Conservation (phyloP, 1,140 invertebrate genomes). For the Drosophila funebris region DNA sequence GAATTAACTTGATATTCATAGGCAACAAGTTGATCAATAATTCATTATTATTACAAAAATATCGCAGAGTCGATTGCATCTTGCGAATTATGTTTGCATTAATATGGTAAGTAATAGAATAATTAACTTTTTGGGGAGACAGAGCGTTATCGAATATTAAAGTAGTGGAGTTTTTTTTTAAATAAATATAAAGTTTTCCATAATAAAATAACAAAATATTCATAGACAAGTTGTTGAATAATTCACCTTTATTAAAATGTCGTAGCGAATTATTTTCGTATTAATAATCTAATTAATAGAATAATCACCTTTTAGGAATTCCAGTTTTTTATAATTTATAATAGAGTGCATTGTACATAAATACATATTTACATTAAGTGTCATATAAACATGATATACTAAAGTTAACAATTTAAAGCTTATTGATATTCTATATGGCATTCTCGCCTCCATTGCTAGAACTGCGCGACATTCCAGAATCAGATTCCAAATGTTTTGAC, state of each 20-base stretch:
- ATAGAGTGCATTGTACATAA: conserved; percentile 45
- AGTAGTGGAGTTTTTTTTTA: too few species aligned
- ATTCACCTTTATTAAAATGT: not conserved
- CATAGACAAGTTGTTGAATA: too few species aligned
- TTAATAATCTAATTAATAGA: conserved; percentile 33
- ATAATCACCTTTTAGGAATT: conserved; percentile 12
- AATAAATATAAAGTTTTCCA: too few species aligned
- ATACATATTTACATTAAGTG: conserved; percentile 67
- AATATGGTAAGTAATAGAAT: too few species aligned
- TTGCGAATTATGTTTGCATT: too few species aligned
- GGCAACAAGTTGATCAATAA: too few species aligned
- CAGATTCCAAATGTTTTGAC: conserved; percentile 59
- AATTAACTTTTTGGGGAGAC: too few species aligned
- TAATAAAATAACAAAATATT: too few species aligned
- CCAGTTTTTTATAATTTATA: not conserved
- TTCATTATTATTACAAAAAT: too few species aligned
- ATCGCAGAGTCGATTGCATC: too few species aligned
- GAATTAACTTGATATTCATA: too few species aligned
- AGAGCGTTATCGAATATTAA: too few species aligned
- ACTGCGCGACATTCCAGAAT: not conserved
- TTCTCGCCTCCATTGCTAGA: conserved; percentile 2
- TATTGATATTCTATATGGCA: conserved; percentile 33
- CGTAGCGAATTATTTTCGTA: conserved; percentile 17
- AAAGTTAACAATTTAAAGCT: not conserved
- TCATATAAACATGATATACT: not conserved